A percentile compares a stretch with the other conserved stretches of the same genome.
phyloP scores from a whole-genome alignment of 1,140 invertebrate species.

The Drosophila littoralis region DNA sequence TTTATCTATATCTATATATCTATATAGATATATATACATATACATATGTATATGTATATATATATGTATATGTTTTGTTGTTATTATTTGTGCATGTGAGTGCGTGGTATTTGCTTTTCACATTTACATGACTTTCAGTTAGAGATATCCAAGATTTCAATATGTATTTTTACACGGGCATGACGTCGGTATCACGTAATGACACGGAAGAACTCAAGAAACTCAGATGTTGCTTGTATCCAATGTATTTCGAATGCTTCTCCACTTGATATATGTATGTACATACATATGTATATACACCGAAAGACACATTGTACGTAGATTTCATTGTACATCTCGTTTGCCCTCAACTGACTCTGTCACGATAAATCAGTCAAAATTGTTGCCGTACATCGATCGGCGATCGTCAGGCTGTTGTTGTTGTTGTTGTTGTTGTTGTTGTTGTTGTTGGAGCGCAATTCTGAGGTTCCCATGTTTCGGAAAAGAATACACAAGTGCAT shows the following conservation, averaged over 20 bases:
- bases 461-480: not conserved
- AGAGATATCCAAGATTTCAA: slow-evolving; percentile 19
- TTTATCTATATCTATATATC: too few relatives aligned
- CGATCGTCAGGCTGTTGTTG: not conserved
- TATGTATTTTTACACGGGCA: slow-evolving; percentile 27
- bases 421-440: not conserved
- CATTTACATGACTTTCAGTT: slow-evolving; percentile 59
- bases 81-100: slow-evolving; percentile 20
- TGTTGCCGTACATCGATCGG: not conserved
- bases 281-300: not conserved
- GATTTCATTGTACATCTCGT: not conserved
- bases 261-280: not conserved
- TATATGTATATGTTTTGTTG: slow-evolving; percentile 14
- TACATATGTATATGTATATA: slow-evolving; percentile 2
- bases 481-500: slow-evolving; percentile 1
- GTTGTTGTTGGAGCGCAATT: not conserved
- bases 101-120: slow-evolving; percentile 67
- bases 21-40: too few relatives aligned
- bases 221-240: not conserved
- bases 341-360: not conserved
- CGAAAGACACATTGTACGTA: not conserved
- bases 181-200: slow-evolving; percentile 26
- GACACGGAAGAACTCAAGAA: not conserved
- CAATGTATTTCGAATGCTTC: not conserved
- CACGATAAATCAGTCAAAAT: slow-evolving; percentile 5